Percentiles rank a stretch among this genome's conserved stretches.
phyloP scores from a whole-genome alignment of 2,113 vertebrate species.

The Aphyosemion australe region DNA sequence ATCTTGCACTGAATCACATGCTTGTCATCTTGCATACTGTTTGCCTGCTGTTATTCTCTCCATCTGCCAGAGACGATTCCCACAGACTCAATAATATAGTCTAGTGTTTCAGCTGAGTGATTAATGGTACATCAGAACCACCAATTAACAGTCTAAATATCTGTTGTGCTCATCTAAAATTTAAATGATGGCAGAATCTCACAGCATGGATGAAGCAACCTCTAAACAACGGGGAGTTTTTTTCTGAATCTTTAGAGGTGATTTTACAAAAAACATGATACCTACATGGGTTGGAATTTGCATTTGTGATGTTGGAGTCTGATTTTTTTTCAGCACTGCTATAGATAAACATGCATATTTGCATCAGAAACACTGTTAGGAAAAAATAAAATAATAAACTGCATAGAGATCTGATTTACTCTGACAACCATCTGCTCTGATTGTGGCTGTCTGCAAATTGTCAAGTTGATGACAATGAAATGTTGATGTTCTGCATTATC shows the following conservation, averaged over 20 bases:
- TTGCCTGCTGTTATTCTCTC: slow-evolving; percentile 20
- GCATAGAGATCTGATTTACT: not conserved
- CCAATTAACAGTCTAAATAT: slow-evolving; percentile 2
- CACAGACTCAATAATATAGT: slow-evolving; percentile 23
- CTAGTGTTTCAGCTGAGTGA: slow-evolving; percentile 21
- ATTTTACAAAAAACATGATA: not conserved
- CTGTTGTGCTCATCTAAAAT: not conserved
- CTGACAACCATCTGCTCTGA: slow-evolving; percentile 1
- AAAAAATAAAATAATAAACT: not conserved
- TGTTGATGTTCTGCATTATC: not conserved
- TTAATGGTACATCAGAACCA: slow-evolving; percentile 1
- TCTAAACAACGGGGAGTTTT: not conserved
- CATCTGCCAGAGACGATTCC: slow-evolving; percentile 34
- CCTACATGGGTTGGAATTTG: not conserved
- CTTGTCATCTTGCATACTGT: slow-evolving; percentile 36
- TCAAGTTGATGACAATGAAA: not conserved
- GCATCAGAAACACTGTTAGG: not conserved
- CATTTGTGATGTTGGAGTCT: not conserved
- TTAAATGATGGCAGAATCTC: not conserved
- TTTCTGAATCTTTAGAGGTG: no score
- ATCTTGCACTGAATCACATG: slow-evolving; percentile 31
- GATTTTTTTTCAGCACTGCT: not conserved
- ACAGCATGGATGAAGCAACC: not conserved
- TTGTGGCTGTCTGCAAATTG: not conserved
- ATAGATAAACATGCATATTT: not conserved